phyloP scores from a whole-genome alignment of 2,113 vertebrate genomes.

The Pardalotus punctatus region DNA sequence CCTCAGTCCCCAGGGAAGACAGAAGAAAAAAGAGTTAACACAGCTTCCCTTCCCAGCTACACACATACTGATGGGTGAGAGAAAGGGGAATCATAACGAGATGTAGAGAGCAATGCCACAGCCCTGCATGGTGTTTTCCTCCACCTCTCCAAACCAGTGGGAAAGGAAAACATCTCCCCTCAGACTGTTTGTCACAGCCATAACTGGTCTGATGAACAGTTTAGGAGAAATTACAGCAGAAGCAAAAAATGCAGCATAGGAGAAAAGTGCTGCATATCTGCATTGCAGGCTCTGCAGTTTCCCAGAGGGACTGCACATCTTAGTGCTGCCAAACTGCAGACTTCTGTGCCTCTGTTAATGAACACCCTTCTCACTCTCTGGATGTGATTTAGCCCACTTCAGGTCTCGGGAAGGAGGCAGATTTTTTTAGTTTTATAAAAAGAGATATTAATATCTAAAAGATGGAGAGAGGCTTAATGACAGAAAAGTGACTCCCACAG shows the following conservation, averaged over 20 bases:
- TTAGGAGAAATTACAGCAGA: not conserved
- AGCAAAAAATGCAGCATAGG: not conserved
- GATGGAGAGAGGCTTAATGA: not conserved
- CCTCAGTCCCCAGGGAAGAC: not conserved
- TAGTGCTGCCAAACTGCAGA: not conserved
- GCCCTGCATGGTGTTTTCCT: not conserved
- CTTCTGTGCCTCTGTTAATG: not conserved
- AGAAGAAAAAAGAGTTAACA: not conserved
- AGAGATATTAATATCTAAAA: not conserved
- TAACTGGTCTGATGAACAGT: not conserved
- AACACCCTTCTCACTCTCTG: not conserved
- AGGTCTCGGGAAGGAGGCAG: not conserved
- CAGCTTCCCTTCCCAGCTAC: not conserved
- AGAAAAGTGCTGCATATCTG: not conserved
- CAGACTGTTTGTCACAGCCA: not conserved
- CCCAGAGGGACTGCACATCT: not conserved
- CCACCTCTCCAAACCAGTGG: not conserved
- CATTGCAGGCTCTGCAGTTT: conserved; percentile 24
- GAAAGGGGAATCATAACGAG: not conserved
- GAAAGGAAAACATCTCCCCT: not conserved
- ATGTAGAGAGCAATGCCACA: not conserved
- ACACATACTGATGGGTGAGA: not conserved
- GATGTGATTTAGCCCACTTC: not conserved
- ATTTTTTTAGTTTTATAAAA: not conserved
- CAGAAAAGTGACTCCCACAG: not conserved